Percentiles rank a stretch among this genome's conserved stretches.
Evolutionary conservation across 2,888 invertebrate species (phyloP).

Genomic region (Spodoptera exigua): DNA sequence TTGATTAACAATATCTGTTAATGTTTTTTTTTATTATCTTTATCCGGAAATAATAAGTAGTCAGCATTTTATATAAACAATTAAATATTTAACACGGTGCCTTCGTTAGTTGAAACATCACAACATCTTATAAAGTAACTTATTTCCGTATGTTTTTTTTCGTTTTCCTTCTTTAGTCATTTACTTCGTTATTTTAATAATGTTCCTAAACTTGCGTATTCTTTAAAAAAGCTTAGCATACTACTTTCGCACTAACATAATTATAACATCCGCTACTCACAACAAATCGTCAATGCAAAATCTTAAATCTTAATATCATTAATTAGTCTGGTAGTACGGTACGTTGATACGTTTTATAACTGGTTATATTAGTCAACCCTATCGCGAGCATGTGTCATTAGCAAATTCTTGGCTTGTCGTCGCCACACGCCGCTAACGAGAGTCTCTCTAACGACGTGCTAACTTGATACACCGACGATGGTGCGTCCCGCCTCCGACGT

Average conservation of each 20-base stretch:
- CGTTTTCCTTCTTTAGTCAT: no score
- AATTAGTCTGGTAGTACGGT: slow-evolving; percentile 39
- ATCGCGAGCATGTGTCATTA: slow-evolving; percentile 82
- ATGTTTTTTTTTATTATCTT: no score
- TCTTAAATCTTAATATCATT: slow-evolving; percentile 49
- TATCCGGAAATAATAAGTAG: no score
- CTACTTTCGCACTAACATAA: neutral
- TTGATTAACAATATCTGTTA: no score
- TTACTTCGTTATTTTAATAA: no score
- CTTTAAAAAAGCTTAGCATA: no score
- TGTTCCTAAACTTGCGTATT: no score
- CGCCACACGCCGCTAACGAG: slow-evolving; percentile 87
- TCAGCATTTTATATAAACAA: no score
- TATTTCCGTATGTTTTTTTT: no score
- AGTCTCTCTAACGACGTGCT: slow-evolving; percentile 84
- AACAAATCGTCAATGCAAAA: slow-evolving; percentile 37
- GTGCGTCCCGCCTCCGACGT: slow-evolving; percentile 52
- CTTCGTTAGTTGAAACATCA: no score
- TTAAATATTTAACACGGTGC: no score
- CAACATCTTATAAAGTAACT: no score
- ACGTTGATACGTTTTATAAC: slow-evolving; percentile 47
- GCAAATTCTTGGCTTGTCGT: slow-evolving; percentile 86
- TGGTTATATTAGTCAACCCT: slow-evolving; percentile 56
- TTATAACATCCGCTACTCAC: slow-evolving; percentile 10
- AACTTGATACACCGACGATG: slow-evolving; percentile 80